These are phyloP conservation scores for Drosophila vallismaia DNA, from an alignment of 2,888 invertebrate species.

Conservation along the genomic window DNA sequence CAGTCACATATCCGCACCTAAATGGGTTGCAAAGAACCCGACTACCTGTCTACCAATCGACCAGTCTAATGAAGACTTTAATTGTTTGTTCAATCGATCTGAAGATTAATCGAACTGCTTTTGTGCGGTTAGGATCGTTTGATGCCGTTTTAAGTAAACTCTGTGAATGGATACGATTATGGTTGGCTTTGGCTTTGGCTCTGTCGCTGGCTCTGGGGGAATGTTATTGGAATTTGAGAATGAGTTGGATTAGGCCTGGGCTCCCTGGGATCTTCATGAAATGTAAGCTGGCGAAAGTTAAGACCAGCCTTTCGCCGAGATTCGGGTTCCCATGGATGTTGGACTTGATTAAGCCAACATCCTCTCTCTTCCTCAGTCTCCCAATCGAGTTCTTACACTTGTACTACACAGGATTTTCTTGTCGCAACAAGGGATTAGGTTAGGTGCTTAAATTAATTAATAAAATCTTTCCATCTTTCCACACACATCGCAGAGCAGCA, in stretches of 20 bases:
- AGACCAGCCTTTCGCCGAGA: not conserved
- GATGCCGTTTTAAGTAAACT: constrained; percentile 53
- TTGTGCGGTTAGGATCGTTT: constrained; percentile 42
- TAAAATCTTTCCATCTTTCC: constrained; percentile 5
- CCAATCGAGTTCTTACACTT: too few relatives aligned
- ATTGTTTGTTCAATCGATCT: constrained; percentile 49
- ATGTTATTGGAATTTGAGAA: constrained; percentile 26
- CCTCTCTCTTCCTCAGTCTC: not conserved
- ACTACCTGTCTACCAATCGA: constrained; percentile 8
- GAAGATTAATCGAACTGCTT: constrained; percentile 38
- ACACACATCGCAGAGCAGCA: constrained; percentile 3
- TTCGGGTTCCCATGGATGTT: constrained; percentile 32
- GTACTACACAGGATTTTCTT: constrained; percentile 13
- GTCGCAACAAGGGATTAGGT: constrained; percentile 26
- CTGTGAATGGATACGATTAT: constrained; percentile 32
- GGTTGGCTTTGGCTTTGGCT: constrained; percentile 1
- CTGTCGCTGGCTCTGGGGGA: constrained; percentile 5
- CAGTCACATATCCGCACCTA: constrained; percentile 62
- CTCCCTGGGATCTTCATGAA: not conserved
- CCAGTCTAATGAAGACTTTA: constrained; percentile 66
- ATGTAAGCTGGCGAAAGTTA: constrained; percentile 9
- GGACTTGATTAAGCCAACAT: constrained; percentile 8
- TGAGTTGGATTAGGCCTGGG: constrained; percentile 11
- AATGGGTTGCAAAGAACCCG: constrained; percentile 51
- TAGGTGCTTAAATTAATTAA: constrained; percentile 10